Base-by-base conservation (phyloP, 2,888 invertebrate species). In the Erynnis tages region DNA sequence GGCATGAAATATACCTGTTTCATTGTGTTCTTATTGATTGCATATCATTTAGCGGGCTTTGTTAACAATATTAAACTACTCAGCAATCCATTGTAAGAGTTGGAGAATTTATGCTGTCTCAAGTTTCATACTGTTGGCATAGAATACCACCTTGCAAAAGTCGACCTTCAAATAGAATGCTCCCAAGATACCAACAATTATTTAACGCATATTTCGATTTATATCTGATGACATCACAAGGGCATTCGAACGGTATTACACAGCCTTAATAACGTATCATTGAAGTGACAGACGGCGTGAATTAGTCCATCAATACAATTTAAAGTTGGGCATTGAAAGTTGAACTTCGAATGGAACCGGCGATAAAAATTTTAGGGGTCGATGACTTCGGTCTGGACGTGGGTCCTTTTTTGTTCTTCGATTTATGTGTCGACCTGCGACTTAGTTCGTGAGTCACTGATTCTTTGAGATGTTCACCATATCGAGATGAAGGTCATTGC, bases 341-440 rank as follows among this genome's bases (percentile, higher is more conserved):
- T n/a, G n/a, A n/a, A n/a, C n/a, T 49, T 52, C 41, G 50, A 17
- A 47, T 37, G 53, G 54, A 11, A 44, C 55, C 50, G 64, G 67
- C 46, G 47, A 49, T 56, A 49, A 38, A 54, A 77, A 79, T 78
- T 79, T 73, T 62, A 62, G 67, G 76, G 81, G 76, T 79, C 80
- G 69, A 71, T 71, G 78, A 77, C 80, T 75, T 64, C 8, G 4
- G 13, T 41, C 13, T 25, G 27, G 17, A n/a, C 14, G 48, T 30
- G 21, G 25, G 4, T 35, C 0, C 8, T 50, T 43, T 50, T 30
- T 50, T 37, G n/a, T 1, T 25, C 16, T 41, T 34, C 21, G 35
- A 50, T 8, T 23, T 50, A 21, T 35, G 27, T 17, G 13, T n/a
- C 25, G 40, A 49, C 38, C 23, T 38, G 21, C 30, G 32, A 21